Evolutionary conservation across 2,113 vertebrate species (phyloP).

Genomic region (Scalopus aquaticus): DNA sequence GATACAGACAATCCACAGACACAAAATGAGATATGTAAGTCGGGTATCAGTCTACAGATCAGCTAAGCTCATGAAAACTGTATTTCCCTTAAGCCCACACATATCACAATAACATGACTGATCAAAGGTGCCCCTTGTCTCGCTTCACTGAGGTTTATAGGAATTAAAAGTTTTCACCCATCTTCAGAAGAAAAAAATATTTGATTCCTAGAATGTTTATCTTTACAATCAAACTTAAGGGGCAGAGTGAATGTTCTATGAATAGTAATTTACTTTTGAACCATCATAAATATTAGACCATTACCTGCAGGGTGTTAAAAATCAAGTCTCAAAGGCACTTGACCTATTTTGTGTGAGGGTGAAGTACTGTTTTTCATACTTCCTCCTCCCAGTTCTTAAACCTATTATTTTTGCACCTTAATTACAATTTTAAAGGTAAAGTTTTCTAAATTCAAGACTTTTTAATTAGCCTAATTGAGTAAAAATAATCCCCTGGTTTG

Average conservation of each 20-base stretch:
- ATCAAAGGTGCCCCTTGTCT: slow-evolving; percentile 33
- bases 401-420: neutral
- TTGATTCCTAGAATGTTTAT: slow-evolving; percentile 50
- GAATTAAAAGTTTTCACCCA: slow-evolving; percentile 39
- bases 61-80: slow-evolving; percentile 68
- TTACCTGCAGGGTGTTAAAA: neutral
- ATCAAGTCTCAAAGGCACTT: slow-evolving; percentile 36
- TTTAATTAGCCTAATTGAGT: neutral
- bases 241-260: slow-evolving; percentile 5
- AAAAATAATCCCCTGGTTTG: slow-evolving; percentile 31
- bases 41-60: slow-evolving; percentile 65
- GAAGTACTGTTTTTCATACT: neutral
- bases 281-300: slow-evolving; percentile 67
- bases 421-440: neutral
- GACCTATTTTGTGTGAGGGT: neutral
- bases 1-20: slow-evolving; percentile 66
- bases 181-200: neutral
- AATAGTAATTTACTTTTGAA: slow-evolving; percentile 44
- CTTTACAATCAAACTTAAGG: slow-evolving; percentile 29
- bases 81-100: slow-evolving; percentile 42
- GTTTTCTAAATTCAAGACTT: slow-evolving; percentile 44
- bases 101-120: neutral
- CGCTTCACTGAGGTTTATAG: neutral
- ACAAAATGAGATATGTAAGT: slow-evolving; percentile 70
- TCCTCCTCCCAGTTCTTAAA: slow-evolving; percentile 2